Conservation (phyloP, 2,113 vertebrate genomes). For the Murina feae region DNA sequence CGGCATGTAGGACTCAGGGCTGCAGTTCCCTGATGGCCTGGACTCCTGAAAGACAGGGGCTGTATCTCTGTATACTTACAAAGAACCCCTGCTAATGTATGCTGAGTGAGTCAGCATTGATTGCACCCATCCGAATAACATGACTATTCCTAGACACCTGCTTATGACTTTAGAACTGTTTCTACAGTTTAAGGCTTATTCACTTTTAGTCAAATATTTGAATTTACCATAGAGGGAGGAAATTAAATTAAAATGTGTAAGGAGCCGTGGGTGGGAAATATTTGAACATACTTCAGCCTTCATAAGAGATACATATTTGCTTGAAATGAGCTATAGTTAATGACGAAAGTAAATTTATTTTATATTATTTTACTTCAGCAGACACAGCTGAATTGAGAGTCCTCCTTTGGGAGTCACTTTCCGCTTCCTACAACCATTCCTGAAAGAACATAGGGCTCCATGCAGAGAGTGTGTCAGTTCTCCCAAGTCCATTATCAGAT, state of each 20-base stretch:
- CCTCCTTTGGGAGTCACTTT: not conserved
- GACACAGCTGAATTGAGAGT: not conserved
- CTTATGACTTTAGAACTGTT: not conserved
- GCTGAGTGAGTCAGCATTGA: not conserved
- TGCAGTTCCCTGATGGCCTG: too few species aligned
- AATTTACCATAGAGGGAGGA: not conserved
- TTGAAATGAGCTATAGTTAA: not conserved
- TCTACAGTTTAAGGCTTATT: not conserved
- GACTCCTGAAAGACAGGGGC: not conserved
- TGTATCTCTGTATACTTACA: not conserved
- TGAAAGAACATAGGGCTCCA: not conserved
- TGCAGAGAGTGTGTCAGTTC: not conserved
- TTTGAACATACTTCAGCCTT: not conserved
- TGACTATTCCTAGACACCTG: not conserved
- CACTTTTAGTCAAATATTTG: not conserved
- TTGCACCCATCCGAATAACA: not conserved
- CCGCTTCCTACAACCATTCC: not conserved
- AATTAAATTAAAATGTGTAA: conserved; percentile 15
- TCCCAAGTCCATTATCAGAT: not conserved
- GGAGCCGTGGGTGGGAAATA: not conserved
- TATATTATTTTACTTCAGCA: not conserved
- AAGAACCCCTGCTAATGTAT: not conserved
- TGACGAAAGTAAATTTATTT: not conserved
- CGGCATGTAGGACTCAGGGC: not conserved
- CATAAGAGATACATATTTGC: not conserved